Percentiles rank a stretch among this genome's conserved stretches.
Evolutionary conservation across 2,888 invertebrate species (phyloP).

Genomic region (Allophyes oxyacanthae): DNA sequence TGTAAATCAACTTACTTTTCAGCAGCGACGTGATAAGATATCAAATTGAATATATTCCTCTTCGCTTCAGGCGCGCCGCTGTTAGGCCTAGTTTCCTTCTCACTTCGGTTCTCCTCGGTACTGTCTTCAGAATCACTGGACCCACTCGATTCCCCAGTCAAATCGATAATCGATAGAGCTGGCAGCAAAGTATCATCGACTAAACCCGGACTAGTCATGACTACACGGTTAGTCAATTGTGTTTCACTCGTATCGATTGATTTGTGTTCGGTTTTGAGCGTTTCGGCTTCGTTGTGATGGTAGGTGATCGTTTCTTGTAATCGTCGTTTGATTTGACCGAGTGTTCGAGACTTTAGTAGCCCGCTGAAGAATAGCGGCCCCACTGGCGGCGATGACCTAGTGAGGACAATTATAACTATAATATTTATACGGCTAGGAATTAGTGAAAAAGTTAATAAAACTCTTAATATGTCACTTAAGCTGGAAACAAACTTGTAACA

Average conservation of each 20-base stretch:
- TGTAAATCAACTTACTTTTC: constrained; percentile 71
- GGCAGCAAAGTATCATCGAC: constrained; percentile 64
- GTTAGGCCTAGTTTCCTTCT: constrained; percentile 37
- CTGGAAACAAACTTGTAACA: no score
- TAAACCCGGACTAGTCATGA: constrained; percentile 35
- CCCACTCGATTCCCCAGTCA: constrained; percentile 66
- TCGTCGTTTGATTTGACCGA: constrained; percentile 73
- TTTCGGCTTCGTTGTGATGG: constrained; percentile 69
- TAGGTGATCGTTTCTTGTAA: constrained; percentile 72
- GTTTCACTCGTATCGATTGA: constrained; percentile 25
- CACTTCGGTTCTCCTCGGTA: constrained; percentile 33
- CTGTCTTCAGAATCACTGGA: constrained; percentile 56
- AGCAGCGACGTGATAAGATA: constrained; percentile 74
- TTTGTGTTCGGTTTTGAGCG: constrained; percentile 53
- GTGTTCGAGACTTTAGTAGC: constrained; percentile 75
- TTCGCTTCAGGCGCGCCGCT: constrained; percentile 42
- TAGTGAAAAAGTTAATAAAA: no score
- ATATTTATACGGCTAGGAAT: no score
- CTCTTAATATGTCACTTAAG: no score
- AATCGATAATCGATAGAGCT: constrained; percentile 68
- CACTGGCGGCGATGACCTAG: constrained; percentile 69
- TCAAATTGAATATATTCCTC: constrained; percentile 60
- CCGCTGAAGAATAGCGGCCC: constrained; percentile 85
- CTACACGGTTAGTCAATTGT: constrained; percentile 37
- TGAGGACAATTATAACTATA: not conserved